These are phyloP conservation scores for Cheilosia impressa DNA, from an alignment of 2,888 invertebrate species.

Conservation along the genomic window DNA sequence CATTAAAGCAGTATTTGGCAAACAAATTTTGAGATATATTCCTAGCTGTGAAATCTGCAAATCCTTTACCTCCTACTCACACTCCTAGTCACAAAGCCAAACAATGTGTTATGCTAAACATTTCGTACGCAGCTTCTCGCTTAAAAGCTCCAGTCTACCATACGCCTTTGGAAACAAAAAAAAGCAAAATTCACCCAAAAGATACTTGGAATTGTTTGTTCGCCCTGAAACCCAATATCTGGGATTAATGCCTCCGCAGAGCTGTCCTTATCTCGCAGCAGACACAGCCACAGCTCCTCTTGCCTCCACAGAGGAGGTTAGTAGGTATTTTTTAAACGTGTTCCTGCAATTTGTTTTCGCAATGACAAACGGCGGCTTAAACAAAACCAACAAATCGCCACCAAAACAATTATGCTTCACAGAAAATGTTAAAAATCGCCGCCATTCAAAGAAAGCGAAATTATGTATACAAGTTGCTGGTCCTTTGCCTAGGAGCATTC, in stretches of 20 bases:
- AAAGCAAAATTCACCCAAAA: constrained; percentile 43
- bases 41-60: not conserved
- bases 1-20: not conserved
- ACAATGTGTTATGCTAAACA: constrained; percentile 23
- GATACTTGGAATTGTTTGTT: constrained; percentile 49
- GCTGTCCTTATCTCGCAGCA: constrained; percentile 13
- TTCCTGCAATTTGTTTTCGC: constrained; percentile 65
- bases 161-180: constrained; percentile 23
- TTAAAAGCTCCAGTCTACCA: constrained; percentile 3
- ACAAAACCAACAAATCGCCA: constrained; percentile 40
- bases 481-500: constrained; percentile 33
- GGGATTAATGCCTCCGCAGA: constrained; percentile 12
- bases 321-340: constrained; percentile 72
- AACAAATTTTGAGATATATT: no score
- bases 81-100: not conserved
- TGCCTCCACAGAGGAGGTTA: constrained; percentile 50
- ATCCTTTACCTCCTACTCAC: not conserved
- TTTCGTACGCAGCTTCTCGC: constrained; percentile 3
- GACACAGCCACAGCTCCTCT: not conserved
- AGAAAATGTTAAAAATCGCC: constrained; percentile 54
- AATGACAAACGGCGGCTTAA: constrained; percentile 58
- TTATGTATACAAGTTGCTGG: constrained; percentile 36
- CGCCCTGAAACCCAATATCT: constrained; percentile 30
- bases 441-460: constrained; percentile 68
- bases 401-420: constrained; percentile 60